Evolutionary conservation across 2,797 vertebrate species (phyloP), one percentile per base, ranked within the genome.

Genomic region (Aselliscus stoliczkanus): DNA sequence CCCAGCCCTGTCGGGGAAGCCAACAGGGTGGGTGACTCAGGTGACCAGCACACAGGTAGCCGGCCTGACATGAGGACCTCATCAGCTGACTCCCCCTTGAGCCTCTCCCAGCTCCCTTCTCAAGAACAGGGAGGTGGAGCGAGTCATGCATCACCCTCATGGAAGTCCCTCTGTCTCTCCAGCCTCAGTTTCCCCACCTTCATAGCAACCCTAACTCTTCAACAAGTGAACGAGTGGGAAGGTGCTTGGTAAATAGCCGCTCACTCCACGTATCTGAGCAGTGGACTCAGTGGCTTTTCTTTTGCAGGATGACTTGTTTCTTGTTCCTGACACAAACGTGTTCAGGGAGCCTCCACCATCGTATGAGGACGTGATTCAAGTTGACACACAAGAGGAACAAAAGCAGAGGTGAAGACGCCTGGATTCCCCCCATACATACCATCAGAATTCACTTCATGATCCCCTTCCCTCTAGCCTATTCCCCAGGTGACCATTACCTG

Each of bases 221-320:
- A 21, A 4, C 29, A 50, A 31, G 21, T 10, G 52, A 80, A 18
- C 23, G 17, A 1, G 15, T 3, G 2, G 62, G 39, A 56, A 70
- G 62, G 76, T 25, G 56, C 39, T 84, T 18, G 5, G 27, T 21
- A 1, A 65, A 37, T 6, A 12, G 14, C 25, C 69, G 4, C 18
- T 47, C 0, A 0, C 25, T 1, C 31, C 70, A 12, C 1, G 0
- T 15, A 1, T 23, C 1, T 8, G 39, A n/a, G 39, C 67, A 25
- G 31, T 27, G 18, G 11, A 52, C 31, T 52, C 1, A 13, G n/a
- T 2, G 31, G 23, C 42, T 70, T n/a, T 34, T 94, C 70, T 93
- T 39, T 79, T 60, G 42, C 96, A 95, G 95, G 77, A 82, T 2
- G 58, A 44, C 8, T 0, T 9, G 34, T 69, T 50, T 50, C 75